phyloP scores from a whole-genome alignment of 2,888 invertebrate genomes.

The Sinohyriopsis cumingii region DNA sequence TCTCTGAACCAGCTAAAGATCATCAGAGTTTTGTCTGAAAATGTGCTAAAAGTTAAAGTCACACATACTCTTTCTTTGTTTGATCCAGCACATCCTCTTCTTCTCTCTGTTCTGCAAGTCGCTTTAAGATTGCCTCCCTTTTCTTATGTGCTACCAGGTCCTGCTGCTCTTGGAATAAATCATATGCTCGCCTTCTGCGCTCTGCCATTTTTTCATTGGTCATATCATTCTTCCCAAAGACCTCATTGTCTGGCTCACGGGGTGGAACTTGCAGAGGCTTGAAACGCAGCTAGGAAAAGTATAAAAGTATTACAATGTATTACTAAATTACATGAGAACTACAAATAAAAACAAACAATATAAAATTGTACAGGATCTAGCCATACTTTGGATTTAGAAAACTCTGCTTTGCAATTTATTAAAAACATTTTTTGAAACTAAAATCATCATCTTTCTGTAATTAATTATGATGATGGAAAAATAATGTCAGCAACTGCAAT shows the following conservation, averaged over 20 bases:
- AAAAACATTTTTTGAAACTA: too few species aligned
- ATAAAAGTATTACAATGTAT: not conserved
- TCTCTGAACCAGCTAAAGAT: too few species aligned
- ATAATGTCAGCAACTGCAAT: too few species aligned
- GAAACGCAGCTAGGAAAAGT: slow-evolving; percentile 58
- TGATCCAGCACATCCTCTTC: slow-evolving; percentile 66
- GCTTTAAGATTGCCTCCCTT: slow-evolving; percentile 66
- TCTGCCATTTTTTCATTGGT: slow-evolving; percentile 69
- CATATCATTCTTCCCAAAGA: slow-evolving; percentile 71
- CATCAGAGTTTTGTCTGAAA: too few species aligned
- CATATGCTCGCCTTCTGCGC: slow-evolving; percentile 61
- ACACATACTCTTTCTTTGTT: slow-evolving; percentile 66
- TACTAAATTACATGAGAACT: too few species aligned
- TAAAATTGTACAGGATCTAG: too few species aligned
- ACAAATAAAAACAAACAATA: too few species aligned
- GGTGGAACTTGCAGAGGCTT: slow-evolving; percentile 68
- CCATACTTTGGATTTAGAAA: too few species aligned
- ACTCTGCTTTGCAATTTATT: too few species aligned
- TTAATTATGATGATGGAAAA: too few species aligned
- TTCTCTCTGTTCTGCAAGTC: slow-evolving; percentile 67
- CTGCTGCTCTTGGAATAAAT: slow-evolving; percentile 67
- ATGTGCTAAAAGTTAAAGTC: not conserved
- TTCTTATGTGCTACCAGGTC: slow-evolving; percentile 68
- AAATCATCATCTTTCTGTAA: too few species aligned
- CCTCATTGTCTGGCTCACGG: slow-evolving; percentile 63